Evolutionary conservation across 2,113 vertebrate species (phyloP).

Genomic region (Dolichallabes microphthalmus): DNA sequence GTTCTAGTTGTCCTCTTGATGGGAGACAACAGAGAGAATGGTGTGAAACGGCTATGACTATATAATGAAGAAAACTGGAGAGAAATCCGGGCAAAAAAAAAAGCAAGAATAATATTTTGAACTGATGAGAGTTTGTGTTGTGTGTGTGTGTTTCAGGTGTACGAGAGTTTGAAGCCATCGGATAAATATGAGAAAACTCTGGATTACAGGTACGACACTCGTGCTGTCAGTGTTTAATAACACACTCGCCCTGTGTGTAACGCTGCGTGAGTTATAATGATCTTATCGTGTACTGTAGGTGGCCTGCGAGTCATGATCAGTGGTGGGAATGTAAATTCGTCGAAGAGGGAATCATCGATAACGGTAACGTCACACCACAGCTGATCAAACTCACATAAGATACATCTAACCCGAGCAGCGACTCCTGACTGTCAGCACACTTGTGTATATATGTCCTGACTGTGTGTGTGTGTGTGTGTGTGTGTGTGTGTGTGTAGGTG

Average conservation of each 20-base stretch:
- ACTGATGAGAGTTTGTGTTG: neutral
- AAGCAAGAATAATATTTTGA: neutral
- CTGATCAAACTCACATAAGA: neutral
- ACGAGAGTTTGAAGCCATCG: slow-evolving; percentile 92
- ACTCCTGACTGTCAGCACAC: too few relatives aligned
- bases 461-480: slow-evolving; percentile 4
- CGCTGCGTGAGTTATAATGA: neutral
- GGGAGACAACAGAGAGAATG: too few relatives aligned
- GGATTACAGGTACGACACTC: slow-evolving; percentile 84
- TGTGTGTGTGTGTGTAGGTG: slow-evolving; percentile 69
- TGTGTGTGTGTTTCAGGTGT: slow-evolving; percentile 76
- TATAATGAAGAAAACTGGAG: too few relatives aligned
- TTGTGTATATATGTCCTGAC: neutral
- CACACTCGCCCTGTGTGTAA: neutral
- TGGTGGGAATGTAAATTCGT: slow-evolving; percentile 99
- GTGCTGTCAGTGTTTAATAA: neutral
- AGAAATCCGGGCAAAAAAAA: too few relatives aligned
- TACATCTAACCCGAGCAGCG: too few relatives aligned
- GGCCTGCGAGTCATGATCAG: slow-evolving; percentile 94
- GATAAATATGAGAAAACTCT: slow-evolving; percentile 94
- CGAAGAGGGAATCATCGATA: slow-evolving; percentile 96
- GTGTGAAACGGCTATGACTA: too few relatives aligned
- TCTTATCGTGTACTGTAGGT: slow-evolving; percentile 67
- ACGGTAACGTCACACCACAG: slow-evolving; percentile 71
- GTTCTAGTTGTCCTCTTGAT: too few relatives aligned